A percentile compares a stretch with the other conserved stretches of the same genome.
Evolutionary conservation across 2,113 vertebrate species (phyloP).

Genomic region (Lepus europaeus): DNA sequence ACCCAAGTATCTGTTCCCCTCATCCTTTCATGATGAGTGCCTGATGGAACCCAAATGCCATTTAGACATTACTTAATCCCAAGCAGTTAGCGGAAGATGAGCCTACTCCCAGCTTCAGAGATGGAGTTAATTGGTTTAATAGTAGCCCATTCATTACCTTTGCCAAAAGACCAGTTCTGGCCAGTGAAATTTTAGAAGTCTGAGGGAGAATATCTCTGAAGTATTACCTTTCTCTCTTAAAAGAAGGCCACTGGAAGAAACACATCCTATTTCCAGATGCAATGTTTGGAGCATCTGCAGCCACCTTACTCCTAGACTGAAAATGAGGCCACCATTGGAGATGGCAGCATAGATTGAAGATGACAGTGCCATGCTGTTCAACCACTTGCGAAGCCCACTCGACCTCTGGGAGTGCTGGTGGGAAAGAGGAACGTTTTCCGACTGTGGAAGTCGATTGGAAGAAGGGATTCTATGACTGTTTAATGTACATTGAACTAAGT

Average conservation of each 20-base stretch:
- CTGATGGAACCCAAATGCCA: background rate
- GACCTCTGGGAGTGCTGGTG: background rate
- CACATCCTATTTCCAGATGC: background rate
- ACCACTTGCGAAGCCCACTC: too few relatives aligned
- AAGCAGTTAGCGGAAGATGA: background rate
- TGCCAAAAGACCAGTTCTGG: background rate
- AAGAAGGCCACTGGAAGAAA: slow-evolving; percentile 9
- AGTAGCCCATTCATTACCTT: background rate
- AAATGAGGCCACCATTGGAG: background rate
- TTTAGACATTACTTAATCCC: background rate
- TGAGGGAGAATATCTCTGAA: slow-evolving; percentile 12
- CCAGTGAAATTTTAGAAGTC: background rate
- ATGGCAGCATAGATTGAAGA: background rate
- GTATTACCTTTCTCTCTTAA: background rate
- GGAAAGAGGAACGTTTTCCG: background rate
- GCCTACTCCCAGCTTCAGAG: background rate
- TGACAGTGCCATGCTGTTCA: background rate
- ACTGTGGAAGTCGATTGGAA: background rate
- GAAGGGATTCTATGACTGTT: background rate
- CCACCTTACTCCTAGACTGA: background rate
- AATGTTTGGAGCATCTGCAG: background rate
- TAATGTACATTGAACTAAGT: background rate
- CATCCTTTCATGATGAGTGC: background rate
- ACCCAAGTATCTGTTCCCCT: background rate
- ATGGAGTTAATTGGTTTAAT: background rate